Conservation (phyloP, 2,888 invertebrate species). For the Lasioglossum villosulum region DNA sequence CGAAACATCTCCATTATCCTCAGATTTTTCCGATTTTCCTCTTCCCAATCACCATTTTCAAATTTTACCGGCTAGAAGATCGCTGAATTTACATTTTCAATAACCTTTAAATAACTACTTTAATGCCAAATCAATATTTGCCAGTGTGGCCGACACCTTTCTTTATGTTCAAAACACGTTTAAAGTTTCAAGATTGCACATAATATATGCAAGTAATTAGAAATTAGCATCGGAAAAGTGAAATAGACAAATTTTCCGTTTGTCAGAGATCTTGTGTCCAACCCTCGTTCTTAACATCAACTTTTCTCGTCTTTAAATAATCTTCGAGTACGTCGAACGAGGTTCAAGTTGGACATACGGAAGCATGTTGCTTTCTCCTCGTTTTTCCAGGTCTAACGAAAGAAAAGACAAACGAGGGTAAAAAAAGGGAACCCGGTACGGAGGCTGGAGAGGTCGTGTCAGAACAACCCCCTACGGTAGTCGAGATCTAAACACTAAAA, state of each 20-base stretch:
- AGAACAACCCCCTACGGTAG: conserved; percentile 71
- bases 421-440: conserved; percentile 45
- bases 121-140: no score
- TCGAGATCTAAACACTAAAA: conserved; percentile 76
- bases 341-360: not conserved
- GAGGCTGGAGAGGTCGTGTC: conserved; percentile 65
- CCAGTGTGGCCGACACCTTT: no score
- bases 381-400: not conserved
- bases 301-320: not conserved
- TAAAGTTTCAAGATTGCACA: no score
- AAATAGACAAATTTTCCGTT: not conserved
- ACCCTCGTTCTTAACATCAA: no score
- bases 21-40: not conserved
- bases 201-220: no score
- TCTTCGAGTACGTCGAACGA: no score
- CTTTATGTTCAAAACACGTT: no score
- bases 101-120: no score
- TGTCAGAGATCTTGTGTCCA: no score
- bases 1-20: not conserved
- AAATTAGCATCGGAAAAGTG: not conserved
- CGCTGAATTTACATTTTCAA: not conserved
- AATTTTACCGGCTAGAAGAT: not conserved
- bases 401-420: conserved; percentile 40
- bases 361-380: conserved; percentile 27
- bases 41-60: not conserved